Conservation (phyloP, 2,113 vertebrate genomes). For the Mesitornis unicolor region DNA sequence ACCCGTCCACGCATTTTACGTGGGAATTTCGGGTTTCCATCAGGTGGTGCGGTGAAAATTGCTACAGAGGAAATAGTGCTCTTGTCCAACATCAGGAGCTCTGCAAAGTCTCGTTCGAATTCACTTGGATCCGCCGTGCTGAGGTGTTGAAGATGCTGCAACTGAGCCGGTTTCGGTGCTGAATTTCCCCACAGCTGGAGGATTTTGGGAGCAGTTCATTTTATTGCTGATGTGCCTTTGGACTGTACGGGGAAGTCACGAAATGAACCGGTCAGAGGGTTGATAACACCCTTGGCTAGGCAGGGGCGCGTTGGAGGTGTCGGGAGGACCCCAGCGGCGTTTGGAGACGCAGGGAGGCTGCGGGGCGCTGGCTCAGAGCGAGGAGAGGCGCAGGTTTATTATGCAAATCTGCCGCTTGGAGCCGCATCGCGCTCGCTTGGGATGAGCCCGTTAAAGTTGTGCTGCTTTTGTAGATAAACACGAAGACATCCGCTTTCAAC, state of each 20-base stretch:
- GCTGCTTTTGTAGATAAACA: conserved; percentile 73
- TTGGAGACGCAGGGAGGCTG: background rate
- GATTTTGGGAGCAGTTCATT: accelerated
- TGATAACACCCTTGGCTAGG: background rate
- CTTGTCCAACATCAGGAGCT: no score
- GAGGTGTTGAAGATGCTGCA: background rate
- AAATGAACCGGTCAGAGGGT: accelerated
- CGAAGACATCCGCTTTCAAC: conserved; percentile 65
- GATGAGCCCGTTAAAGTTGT: conserved; percentile 57
- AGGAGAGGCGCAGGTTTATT: background rate
- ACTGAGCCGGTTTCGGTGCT: no score
- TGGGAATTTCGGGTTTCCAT: conserved; percentile 9
- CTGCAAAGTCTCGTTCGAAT: background rate
- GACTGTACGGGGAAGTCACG: accelerated
- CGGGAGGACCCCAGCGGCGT: background rate
- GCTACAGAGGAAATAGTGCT: background rate
- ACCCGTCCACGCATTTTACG: no score
- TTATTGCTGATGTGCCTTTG: accelerated
- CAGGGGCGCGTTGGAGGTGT: accelerated
- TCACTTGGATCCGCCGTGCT: background rate
- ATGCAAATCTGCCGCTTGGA: conserved; percentile 30
- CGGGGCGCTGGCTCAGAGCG: background rate
- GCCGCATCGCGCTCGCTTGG: conserved; percentile 16
- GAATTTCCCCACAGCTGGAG: background rate
- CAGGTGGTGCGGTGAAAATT: background rate